These are phyloP conservation scores for Drymonia ruficornis DNA, from an alignment of 2,888 invertebrate genomes.

Conservation along the genomic window DNA sequence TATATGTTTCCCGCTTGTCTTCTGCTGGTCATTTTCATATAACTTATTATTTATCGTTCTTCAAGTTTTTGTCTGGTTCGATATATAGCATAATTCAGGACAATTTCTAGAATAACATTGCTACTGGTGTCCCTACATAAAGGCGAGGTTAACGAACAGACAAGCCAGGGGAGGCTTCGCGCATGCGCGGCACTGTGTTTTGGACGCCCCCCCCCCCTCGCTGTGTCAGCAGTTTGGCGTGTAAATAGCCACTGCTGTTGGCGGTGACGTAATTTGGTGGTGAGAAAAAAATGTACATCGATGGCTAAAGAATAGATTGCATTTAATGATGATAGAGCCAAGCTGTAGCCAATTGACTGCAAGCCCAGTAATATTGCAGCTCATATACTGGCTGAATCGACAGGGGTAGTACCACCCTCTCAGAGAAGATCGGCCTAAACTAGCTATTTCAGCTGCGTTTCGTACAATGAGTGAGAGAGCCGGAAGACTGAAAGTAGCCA, in stretches of 20 bases:
- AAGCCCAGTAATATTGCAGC: too few relatives aligned
- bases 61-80: background rate
- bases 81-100: background rate
- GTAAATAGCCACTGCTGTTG: constrained; percentile 24
- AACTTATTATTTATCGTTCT: too few relatives aligned
- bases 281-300: background rate
- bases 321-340: too few relatives aligned
- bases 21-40: too few relatives aligned
- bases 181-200: constrained; percentile 48
- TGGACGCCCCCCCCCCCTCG: constrained; percentile 26
- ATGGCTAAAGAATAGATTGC: too few relatives aligned
- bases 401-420: too few relatives aligned
- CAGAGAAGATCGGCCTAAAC: too few relatives aligned
- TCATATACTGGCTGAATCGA: too few relatives aligned
- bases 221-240: constrained; percentile 22
- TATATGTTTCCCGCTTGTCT: too few relatives aligned
- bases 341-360: too few relatives aligned
- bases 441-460: too few relatives aligned
- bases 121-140: constrained; percentile 22
- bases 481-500: too few relatives aligned
- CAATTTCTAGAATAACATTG: background rate
- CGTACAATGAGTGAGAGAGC: background rate
- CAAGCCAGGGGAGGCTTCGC: constrained; percentile 43
- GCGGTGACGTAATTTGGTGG: constrained; percentile 23
- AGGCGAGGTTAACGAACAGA: constrained; percentile 55